Base-by-base conservation (phyloP, 2,888 invertebrate species). In the Polyommatus icarus region DNA sequence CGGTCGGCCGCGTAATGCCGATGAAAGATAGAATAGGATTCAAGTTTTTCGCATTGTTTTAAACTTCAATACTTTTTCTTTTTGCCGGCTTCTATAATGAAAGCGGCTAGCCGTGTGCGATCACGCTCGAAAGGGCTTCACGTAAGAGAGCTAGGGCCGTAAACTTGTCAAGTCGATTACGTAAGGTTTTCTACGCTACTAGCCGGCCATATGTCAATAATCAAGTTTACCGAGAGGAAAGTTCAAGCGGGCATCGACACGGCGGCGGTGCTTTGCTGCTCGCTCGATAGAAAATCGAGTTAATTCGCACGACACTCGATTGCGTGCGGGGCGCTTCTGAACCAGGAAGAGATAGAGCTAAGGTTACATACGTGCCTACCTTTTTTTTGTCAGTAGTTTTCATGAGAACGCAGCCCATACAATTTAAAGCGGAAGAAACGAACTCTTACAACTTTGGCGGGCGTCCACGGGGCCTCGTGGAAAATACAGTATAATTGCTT, bases 141-240 rank as follows among this genome's bases (percentile, higher is more conserved):
- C 67, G 29, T 29, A 15, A 67, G 67, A 29, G 24, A 61, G 61
- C 67, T 29, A 67, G 67, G 72, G 24, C 72, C 72, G 24, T 72
- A 72, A 75, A 75, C 50, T 75, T 50, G 75, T 75, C 75, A 46
- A 75, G 50, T 50, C 46, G 54, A 75, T 75, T 90, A 88, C 87
- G 85, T 88, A 90, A 91, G 82, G 54, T 75, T 24, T 73, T 46
- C 46, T 24, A 24, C 20, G 40, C 79, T 81, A 82, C 82, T 80
- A 82, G 83, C 20, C 24, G 82, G 82, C 86, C 89, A 88, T 88
- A 87, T 89, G 89, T 89, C 89, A 89, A 90, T 91, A 89, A 91
- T 91, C 89, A 90, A 89, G 90, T 90, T 90, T 88, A 92, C 87
- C 88, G 84, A 89, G 90, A 91, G 92, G 91, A 92, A 92, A 93